These are phyloP conservation scores for Osmerus mordax DNA, from an alignment of 2,113 vertebrate genomes.

Conservation along the genomic window DNA sequence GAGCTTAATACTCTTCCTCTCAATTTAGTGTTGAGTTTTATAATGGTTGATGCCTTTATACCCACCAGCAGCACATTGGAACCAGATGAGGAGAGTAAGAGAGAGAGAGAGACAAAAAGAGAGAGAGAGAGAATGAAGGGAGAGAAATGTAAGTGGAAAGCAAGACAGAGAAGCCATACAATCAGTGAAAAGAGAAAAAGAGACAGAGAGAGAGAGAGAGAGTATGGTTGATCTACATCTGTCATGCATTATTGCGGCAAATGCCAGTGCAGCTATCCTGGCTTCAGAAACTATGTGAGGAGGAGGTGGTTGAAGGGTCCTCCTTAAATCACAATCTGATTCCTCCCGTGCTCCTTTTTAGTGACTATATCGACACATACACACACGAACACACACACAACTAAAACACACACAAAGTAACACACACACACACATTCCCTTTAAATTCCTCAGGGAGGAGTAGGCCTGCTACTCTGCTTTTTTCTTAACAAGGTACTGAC, in stretches of 20 bases:
- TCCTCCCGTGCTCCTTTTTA: slow-evolving; percentile 40
- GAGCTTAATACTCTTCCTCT: slow-evolving; percentile 24
- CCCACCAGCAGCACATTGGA: slow-evolving; percentile 61
- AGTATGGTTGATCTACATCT: slow-evolving; percentile 71
- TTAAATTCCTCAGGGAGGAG: slow-evolving; percentile 65
- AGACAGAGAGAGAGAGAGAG: slow-evolving; percentile 9
- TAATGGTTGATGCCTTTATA: slow-evolving; percentile 32
- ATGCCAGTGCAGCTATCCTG: slow-evolving; percentile 68
- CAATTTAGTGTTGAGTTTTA: slow-evolving; percentile 29
- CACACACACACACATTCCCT: slow-evolving; percentile 31
- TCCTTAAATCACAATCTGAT: slow-evolving; percentile 52
- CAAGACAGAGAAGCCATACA: slow-evolving; percentile 25
- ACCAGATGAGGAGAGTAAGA: slow-evolving; percentile 55
- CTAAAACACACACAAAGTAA: slow-evolving; percentile 6
- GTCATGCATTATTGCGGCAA: slow-evolving; percentile 74
- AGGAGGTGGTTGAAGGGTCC: slow-evolving; percentile 48
- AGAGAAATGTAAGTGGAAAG: slow-evolving; percentile 21
- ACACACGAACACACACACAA: slow-evolving; percentile 19
- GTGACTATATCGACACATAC: slow-evolving; percentile 31
- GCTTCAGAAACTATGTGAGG: slow-evolving; percentile 65
- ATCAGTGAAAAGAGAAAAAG: slow-evolving; percentile 27
- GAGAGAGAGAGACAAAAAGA: background rate
- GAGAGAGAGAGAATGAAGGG: slow-evolving; percentile 4
- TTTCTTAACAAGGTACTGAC: slow-evolving; percentile 66
- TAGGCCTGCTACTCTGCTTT: slow-evolving; percentile 60